Evolutionary conservation across 2,888 invertebrate species (phyloP).

Genomic region (Chrysopilus asiliformis): DNA sequence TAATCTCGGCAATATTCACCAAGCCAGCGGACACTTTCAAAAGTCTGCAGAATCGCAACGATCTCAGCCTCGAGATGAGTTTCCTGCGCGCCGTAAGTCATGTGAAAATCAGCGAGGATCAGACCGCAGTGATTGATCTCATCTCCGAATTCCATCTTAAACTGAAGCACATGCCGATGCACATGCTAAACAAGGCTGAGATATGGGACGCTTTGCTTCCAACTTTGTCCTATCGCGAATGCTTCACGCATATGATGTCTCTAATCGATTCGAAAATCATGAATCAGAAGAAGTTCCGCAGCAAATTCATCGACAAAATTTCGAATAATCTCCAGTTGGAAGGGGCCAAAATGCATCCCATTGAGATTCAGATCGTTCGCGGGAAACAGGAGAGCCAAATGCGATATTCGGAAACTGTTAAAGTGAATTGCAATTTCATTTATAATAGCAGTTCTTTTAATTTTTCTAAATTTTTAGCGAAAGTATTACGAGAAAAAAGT

Average conservation of each 20-base stretch:
- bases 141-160: constrained; percentile 20
- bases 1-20: neutral
- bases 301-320: constrained; percentile 15
- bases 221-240: constrained; percentile 22
- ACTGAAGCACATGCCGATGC: constrained; percentile 25
- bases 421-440: no score
- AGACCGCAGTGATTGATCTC: constrained; percentile 8
- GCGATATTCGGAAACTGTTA: constrained; percentile 11
- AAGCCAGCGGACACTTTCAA: neutral
- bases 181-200: constrained; percentile 15
- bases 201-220: constrained; percentile 22
- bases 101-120: constrained; percentile 20
- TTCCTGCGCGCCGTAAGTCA: no score
- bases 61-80: no score
- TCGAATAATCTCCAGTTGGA: constrained; percentile 17
- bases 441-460: no score
- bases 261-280: constrained; percentile 19
- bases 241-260: constrained; percentile 22
- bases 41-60: no score
- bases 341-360: constrained; percentile 22
- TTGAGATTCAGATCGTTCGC: constrained; percentile 21
- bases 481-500: constrained; percentile 3
- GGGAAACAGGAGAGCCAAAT: constrained; percentile 7
- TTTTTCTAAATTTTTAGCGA: no score
- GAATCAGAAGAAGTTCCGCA: constrained; percentile 16